Evolutionary conservation across 2,797 vertebrate species (phyloP), one percentile per base, ranked within the genome.

Genomic region (Anguilla marmorata): DNA sequence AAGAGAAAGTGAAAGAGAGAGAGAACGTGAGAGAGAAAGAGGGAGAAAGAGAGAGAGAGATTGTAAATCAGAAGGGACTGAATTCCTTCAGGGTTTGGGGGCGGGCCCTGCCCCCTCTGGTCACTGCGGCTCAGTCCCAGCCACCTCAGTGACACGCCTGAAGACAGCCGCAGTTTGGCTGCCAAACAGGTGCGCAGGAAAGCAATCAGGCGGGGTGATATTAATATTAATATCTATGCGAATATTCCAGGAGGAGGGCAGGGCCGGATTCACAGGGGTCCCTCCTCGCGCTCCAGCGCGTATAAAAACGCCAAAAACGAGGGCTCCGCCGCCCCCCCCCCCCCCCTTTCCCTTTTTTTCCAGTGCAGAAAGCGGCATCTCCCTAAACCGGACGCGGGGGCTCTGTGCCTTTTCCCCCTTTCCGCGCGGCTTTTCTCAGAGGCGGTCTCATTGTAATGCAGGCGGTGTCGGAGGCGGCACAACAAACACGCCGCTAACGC

Each of bases 181-280:
- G 69, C 11, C 69, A 2, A 74, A 74, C 8, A 33, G 33, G 8
- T 2, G 9, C 3, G 69, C 27, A 74, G 76, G 88, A 45, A 50
- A 84, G 88, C 30, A 69, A 37, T 48, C 82, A 86, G 72, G 41
- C 76, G 52, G 30, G 54, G 83, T 37, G 14, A 14, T 60, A 60
- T 16, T 16, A 16, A 60, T 60, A 60, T 60, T 60, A 2, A 52
- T 52, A 52, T 52, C 6, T 50, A 82, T 60, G 86, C 89, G 87
- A 45, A 90, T 74, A 30, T 76, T 80, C n/a, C 37, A 37, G 58
- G 63, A 37, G 85, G 69, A 45, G 37, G 4, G 41, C 3, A 2
- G 33, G 14, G 16, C 14, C 14, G 6, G 37, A 12, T 45, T 45
- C 37, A 48, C 30, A 80, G 76, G 76, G 76, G 1, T 24, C 19